Evolutionary conservation across 2,797 vertebrate species (phyloP).

Genomic region (Catamblyrhynchus diadema): DNA sequence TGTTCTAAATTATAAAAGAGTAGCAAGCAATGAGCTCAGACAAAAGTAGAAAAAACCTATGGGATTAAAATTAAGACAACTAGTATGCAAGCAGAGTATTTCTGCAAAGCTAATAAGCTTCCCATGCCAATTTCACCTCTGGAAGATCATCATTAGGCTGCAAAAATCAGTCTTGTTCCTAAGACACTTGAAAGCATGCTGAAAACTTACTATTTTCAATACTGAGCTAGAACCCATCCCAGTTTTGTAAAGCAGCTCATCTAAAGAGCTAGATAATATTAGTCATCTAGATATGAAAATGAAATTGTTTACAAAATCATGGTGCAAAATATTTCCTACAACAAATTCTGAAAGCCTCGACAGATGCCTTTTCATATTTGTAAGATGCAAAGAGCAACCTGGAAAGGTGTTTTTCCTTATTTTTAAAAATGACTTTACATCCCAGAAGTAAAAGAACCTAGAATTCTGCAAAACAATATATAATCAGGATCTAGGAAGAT

Average conservation of each 20-base stretch:
- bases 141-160: not conserved
- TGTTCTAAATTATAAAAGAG: not conserved
- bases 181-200: not conserved
- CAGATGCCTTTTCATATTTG: not conserved
- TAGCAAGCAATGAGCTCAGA: not conserved
- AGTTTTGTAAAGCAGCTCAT: not conserved
- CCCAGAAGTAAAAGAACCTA: not conserved
- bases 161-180: not conserved
- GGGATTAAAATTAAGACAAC: not conserved
- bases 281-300: not conserved
- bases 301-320: not conserved
- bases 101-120: not conserved
- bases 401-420: not conserved
- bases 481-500: not conserved
- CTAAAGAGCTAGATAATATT: not conserved
- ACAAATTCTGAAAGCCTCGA: not conserved
- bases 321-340: not conserved
- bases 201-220: not conserved
- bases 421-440: not conserved
- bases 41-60: not conserved
- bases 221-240: not conserved
- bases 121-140: not conserved
- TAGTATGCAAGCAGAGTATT: not conserved
- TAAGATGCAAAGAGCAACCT: not conserved
- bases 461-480: not conserved